Base-by-base conservation (phyloP, 2,888 invertebrate species). In the Aleiodes alternator region DNA sequence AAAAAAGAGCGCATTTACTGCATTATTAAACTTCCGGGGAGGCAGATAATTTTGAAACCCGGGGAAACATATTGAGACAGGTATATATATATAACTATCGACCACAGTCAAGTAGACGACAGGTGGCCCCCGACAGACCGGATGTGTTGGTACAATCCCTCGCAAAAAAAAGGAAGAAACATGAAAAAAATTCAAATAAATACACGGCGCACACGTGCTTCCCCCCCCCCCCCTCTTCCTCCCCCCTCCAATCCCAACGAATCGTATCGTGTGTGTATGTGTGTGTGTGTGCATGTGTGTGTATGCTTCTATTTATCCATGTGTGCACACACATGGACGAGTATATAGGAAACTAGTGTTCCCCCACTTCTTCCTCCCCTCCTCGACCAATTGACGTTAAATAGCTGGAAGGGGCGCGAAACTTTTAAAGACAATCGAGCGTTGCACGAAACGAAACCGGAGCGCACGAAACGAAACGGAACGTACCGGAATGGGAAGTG, bases 341-440 rank as follows among this genome's bases (percentile, higher is more conserved):
- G 38, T 11, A 29, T 34, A 72, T 51, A 16, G 8, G 50, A 50
- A 31, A 61, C 38, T 16, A 55, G 55, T 16, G 55, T 4, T 38
- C 61, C 8, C 61, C 61, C 38, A 43, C 43, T 8, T 3, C 7
- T 43, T 43, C 9, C 56, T 59, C 57, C 59, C 48, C 16, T 43
- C 9, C 23, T 23, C 23, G 23, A 23, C 23, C 51, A 48, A 70
- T 70, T 34, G 61, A 72, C 72, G 43, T 53, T 23, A 72, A 55
- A 53, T 64, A 16, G 16, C 14, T n/a, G 8, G 14, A 3, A 16
- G 16, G 59, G 48, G 64, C 64, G 53, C 48, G 16, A 55, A 64
- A 51, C 16, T 34, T 61, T 38, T 61, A 82, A 84, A 76, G 81
- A 86, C 84, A 86, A 86, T 84, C 80, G 83, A 80, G 78, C 82